Evolutionary conservation across 1,140 invertebrate genomes (phyloP).

Genomic region (Pollicipes pollicipes): DNA sequence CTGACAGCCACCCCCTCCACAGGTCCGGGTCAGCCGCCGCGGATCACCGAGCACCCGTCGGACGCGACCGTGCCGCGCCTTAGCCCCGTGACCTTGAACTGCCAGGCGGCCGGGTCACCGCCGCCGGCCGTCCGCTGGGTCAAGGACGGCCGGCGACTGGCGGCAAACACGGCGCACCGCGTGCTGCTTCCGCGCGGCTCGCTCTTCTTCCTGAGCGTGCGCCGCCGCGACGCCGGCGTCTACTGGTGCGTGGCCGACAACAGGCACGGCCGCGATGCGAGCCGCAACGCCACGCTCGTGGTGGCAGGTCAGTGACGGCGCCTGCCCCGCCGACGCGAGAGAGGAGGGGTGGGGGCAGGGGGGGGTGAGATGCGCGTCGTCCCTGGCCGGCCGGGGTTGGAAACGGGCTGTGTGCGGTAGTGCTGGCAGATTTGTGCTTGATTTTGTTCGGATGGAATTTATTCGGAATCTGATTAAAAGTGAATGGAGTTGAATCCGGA

Average conservation of each 20-base stretch:
- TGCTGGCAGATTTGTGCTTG: too few species aligned
- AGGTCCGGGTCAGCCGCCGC: slow-evolving; percentile 44
- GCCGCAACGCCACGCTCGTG: slow-evolving; percentile 78
- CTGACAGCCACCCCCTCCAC: not conserved
- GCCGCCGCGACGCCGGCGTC: slow-evolving; percentile 70
- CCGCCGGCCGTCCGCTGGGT: slow-evolving; percentile 52
- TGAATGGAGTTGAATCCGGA: too few species aligned
- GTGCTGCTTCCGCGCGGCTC: slow-evolving; percentile 76
- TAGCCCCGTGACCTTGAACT: slow-evolving; percentile 73
- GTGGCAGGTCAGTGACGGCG: slow-evolving; percentile 58
- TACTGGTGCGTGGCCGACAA: slow-evolving; percentile 92
- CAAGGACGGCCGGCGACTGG: slow-evolving; percentile 43
- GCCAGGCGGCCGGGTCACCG: slow-evolving; percentile 57
- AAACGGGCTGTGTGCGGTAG: too few species aligned
- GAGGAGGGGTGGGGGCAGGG: not conserved
- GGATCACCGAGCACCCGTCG: slow-evolving; percentile 83
- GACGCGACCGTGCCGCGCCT: slow-evolving; percentile 83
- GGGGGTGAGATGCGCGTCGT: too few species aligned
- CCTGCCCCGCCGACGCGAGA: too few species aligned
- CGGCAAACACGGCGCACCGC: slow-evolving; percentile 35
- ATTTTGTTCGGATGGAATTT: too few species aligned
- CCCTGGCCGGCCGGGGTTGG: too few species aligned
- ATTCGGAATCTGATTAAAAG: too few species aligned
- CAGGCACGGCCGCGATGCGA: slow-evolving; percentile 58
- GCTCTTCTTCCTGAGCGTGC: slow-evolving; percentile 73